Evolutionary conservation across 2,797 vertebrate genomes (phyloP), one percentile per base, ranked within the genome.

Genomic region (Chaetophractus vellerosus): DNA sequence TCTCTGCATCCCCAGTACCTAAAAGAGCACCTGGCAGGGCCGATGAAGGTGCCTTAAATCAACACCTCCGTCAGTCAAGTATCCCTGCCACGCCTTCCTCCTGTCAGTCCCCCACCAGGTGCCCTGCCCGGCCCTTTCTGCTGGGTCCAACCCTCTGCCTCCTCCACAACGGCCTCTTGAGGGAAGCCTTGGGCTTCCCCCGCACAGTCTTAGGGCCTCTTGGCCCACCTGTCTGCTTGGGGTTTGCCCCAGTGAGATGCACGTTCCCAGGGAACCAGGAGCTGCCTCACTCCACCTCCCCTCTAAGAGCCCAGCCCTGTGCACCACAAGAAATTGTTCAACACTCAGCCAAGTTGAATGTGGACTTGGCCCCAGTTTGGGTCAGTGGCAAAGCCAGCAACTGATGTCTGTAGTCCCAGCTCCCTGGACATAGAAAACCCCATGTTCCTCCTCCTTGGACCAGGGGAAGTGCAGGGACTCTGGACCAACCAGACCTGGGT

Each of bases 291-390:
- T 38, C 59, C 3, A 38, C 9, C 33, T 55, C 4, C 6, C 69
- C 48, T 31, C n/a, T 0, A 26, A 50, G 57, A 28, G 5, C n/a
- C 74, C 6, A 1, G 14, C 19, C 10, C 63, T 9, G 8, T 31
- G 23, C 31, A 2, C 31, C 45, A 31, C 64, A 64, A 41, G 36
- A 75, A 84, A 69, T 50, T 11, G 33, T 76, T 80, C 28, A 38
- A 0, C 15, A 0, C 8, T 61, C 55, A 26, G 31, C 21, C 9
- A 38, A 45, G 45, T 0, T 9, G 21, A 86, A 24, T 2, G 2
- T 16, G 74, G 55, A 52, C 41, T 48, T 2, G 11, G 50, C 15
- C 57, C 28, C 23, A n/a, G 21, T 55, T 28, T 31, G 31, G 50
- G 45, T 48, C 50, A 31, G 1, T 9, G 71, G 24, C 63, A 36